A percentile compares a stretch with the other conserved stretches of the same genome.
Conservation (phyloP, 2,888 invertebrate genomes). For the Xanthostigma xanthostigma region DNA sequence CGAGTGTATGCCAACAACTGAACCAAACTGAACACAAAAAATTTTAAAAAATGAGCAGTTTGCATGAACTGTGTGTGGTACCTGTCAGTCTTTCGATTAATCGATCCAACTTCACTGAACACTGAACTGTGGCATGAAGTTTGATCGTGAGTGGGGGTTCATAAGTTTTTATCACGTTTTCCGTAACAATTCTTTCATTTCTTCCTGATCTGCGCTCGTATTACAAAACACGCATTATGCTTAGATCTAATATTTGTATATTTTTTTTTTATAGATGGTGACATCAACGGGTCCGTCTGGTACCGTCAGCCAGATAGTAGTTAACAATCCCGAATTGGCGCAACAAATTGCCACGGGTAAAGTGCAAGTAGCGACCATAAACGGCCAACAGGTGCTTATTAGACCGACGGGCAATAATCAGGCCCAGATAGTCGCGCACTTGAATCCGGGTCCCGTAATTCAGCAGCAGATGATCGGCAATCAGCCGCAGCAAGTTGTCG, state of each 20-base stretch:
- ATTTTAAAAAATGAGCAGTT: too few species aligned
- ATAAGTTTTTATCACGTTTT: too few species aligned
- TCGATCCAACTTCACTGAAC: too few species aligned
- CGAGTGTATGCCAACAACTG: too few species aligned
- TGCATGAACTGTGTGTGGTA: too few species aligned
- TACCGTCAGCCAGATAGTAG: slow-evolving; percentile 49
- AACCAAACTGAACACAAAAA: too few species aligned
- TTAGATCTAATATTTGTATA: not conserved
- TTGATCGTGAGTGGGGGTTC: too few species aligned
- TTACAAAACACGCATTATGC: too few species aligned
- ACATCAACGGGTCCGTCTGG: slow-evolving; percentile 24
- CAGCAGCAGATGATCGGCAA: slow-evolving; percentile 5
- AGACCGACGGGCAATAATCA: slow-evolving; percentile 64
- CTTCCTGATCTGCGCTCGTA: too few species aligned
- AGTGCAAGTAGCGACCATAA: slow-evolving; percentile 68
- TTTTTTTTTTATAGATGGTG: slow-evolving; percentile 26
- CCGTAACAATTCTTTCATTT: too few species aligned
- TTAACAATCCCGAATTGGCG: slow-evolving; percentile 60
- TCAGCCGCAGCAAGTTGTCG: slow-evolving; percentile 7
- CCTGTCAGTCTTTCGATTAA: too few species aligned
- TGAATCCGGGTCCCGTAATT: slow-evolving; percentile 29
- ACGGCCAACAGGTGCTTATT: slow-evolving; percentile 73
- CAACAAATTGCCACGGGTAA: slow-evolving; percentile 73
- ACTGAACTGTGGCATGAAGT: too few species aligned
- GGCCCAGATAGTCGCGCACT: slow-evolving; percentile 61